Evolutionary conservation across 2,113 vertebrate species (phyloP).

Genomic region (Atlantisia rogersi): DNA sequence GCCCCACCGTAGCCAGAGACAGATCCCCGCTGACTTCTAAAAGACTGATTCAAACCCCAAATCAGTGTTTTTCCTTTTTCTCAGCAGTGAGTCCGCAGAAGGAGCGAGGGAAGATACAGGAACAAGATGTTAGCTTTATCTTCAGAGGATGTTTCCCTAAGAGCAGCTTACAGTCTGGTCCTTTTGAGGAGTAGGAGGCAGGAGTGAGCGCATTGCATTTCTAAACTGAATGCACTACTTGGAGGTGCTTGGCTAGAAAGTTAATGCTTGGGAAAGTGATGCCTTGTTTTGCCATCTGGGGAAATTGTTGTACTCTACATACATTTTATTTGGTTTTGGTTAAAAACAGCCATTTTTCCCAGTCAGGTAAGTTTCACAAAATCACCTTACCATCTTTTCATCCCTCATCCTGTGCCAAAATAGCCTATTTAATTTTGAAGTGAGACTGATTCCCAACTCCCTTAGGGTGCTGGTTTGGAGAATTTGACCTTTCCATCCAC

Average conservation of each 20-base stretch:
- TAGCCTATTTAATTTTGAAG: background rate
- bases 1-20: background rate
- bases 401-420: background rate
- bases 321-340: background rate
- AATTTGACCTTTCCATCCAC: constrained; percentile 23
- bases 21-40: background rate
- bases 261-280: background rate
- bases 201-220: background rate
- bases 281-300: background rate
- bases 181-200: background rate
- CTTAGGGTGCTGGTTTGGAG: background rate
- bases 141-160: background rate
- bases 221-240: background rate
- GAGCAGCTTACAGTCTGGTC: background rate
- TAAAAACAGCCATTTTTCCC: background rate
- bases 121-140: background rate
- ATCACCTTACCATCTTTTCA: background rate
- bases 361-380: background rate
- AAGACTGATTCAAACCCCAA: background rate
- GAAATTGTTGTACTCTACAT: background rate
- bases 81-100: background rate
- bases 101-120: background rate
- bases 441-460: background rate
- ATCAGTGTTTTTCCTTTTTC: background rate
- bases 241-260: background rate